phyloP scores from a whole-genome alignment of 2,888 invertebrate genomes.

The Allygus modestus region DNA sequence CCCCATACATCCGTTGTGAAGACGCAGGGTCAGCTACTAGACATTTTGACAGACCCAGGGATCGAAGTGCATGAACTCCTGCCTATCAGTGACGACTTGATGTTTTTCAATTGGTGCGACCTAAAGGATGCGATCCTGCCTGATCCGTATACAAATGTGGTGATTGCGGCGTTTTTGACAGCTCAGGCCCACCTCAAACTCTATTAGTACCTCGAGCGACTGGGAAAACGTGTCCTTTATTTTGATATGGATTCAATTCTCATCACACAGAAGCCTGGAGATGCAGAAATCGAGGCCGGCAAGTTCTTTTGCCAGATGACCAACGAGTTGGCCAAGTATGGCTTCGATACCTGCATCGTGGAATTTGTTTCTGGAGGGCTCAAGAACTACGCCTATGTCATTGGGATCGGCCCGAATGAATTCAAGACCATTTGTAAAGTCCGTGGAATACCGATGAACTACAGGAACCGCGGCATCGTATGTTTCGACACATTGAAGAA shows the following conservation, averaged over 20 bases:
- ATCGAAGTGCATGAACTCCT: background rate
- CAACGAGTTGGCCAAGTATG: slow-evolving; percentile 71
- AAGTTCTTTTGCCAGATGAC: slow-evolving; percentile 72
- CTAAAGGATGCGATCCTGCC: background rate
- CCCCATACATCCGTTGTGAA: slow-evolving; percentile 5
- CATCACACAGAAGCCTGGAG: slow-evolving; percentile 64
- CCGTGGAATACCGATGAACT: slow-evolving; percentile 18
- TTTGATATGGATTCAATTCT: slow-evolving; percentile 73
- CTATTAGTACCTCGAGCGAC: slow-evolving; percentile 71
- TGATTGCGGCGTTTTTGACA: slow-evolving; percentile 73
- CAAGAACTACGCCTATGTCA: slow-evolving; percentile 72
- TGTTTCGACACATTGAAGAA: slow-evolving; percentile 19
- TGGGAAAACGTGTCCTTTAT: slow-evolving; percentile 72
- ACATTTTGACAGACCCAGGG: slow-evolving; percentile 26
- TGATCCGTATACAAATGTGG: slow-evolving; percentile 68
- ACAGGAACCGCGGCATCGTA: background rate
- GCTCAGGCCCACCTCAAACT: slow-evolving; percentile 72
- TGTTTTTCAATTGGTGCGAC: slow-evolving; percentile 33
- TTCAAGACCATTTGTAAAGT: slow-evolving; percentile 37
- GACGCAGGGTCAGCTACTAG: background rate
- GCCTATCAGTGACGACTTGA: background rate
- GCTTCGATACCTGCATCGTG: slow-evolving; percentile 70
- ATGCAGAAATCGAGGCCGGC: slow-evolving; percentile 68
- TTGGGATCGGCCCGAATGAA: slow-evolving; percentile 46
- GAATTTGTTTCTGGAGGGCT: slow-evolving; percentile 72